Evolutionary conservation across 2,113 vertebrate species (phyloP), one percentile per base, ranked within the genome.

Genomic region (Oreochromis aureus): DNA sequence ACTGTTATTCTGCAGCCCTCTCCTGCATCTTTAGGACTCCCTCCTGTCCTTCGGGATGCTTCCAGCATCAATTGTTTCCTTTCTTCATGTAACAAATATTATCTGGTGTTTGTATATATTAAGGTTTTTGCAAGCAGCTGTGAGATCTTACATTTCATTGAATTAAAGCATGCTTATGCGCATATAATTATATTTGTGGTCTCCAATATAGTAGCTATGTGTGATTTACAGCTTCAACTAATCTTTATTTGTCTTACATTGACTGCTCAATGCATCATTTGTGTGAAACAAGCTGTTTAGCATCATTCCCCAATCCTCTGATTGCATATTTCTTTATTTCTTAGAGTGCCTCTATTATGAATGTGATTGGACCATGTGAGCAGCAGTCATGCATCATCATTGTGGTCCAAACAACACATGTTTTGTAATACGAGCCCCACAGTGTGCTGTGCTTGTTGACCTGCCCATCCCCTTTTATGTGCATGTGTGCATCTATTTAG

Each of bases 271-370:
- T 51, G 44, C 44, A 19, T 51, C 44, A 18, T 27, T 51, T 76
- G 44, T 51, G 22, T 76, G 71, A 51, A 48, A 51, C 69, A 73
- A 48, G 41, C 10, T 19, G 44, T 51, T 56, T 51, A 5, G 24
- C 1, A 19, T 10, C 44, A 0, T 12, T 16, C 22, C 0, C 41
- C 15, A 36, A 2, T 73, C 41, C 22, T 71, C 5, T 2, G n/a
- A 71, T 16, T 10, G 39, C 39, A 44, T 10, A 1, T 27, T 46
- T 71, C 63, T 73, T 46, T 73, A 27, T 73, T 73, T 73, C 69
- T 46, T 44, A 16, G n/a, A 71, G 39, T 44, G 7, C 3, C 66
- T 24, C 13, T 7, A 44, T 27, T 73, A 27, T 27, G 13, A 46
- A 2, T 27, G 39, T 46, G 39, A 73, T 10, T 18, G 22, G 39